These are phyloP conservation scores for Dendronephthya gigantea DNA, from an alignment of 64 coral and sea anemone genomes.

Conservation along the genomic window DNA sequence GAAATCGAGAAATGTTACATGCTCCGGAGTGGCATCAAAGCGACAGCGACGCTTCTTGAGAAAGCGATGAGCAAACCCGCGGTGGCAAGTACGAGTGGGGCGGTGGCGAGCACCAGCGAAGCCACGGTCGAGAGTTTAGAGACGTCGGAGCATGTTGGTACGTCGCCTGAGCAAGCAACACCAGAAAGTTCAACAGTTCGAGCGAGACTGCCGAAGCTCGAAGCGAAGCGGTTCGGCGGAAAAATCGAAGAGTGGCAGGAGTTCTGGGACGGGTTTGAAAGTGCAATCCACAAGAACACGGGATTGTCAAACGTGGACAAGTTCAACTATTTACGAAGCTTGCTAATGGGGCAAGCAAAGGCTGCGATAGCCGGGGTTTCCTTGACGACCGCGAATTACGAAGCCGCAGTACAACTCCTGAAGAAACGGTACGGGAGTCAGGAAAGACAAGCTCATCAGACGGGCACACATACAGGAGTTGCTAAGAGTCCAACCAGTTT, in stretches of 20 bases:
- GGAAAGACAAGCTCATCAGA: background rate
- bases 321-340: background rate
- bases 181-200: no score
- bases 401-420: constrained; percentile 2
- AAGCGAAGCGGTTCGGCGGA: background rate
- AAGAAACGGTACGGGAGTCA: constrained; percentile 24
- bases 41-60: no score
- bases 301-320: constrained; percentile 18
- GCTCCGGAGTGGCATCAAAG: no score
- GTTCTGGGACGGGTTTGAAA: constrained; percentile 38
- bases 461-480: constrained; percentile 29
- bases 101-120: no score
- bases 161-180: no score
- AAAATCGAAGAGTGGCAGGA: constrained; percentile 33
- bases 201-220: no score
- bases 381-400: constrained; percentile 33
- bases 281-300: background rate
- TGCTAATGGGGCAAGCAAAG: background rate
- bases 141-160: no score
- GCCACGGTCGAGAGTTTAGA: no score
- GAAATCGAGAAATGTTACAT: no score
- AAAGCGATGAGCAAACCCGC: no score
- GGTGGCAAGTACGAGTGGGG: no score
- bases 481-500: no score
- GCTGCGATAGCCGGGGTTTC: constrained; percentile 35